Evolutionary conservation across 2,888 invertebrate genomes (phyloP), one percentile per base, ranked within the genome.

Genomic region (Malthinus seriepunctatus): DNA sequence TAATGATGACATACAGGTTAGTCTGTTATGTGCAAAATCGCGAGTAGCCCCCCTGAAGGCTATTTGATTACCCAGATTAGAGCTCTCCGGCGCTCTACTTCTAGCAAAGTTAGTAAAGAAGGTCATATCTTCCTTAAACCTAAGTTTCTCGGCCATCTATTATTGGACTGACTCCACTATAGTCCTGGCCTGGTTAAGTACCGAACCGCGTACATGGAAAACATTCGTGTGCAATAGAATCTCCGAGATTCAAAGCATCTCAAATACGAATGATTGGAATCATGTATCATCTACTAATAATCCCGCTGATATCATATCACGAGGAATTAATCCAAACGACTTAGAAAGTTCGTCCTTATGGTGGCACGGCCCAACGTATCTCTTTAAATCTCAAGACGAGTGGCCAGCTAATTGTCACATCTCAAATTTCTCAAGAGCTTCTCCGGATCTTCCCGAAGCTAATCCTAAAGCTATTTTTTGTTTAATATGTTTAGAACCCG

Each of bases 111-210:
- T 66, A 31, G 12, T 32, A 8, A 23, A 48, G 8, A 58, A 58
- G 31, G 34, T 58, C 4, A 44, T 23, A 8, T n/a, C 32, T 10
- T 12, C 11, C 2, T 10, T 55, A 10, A 37, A 47, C 7, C 9
- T 54, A n/a, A 37, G 48, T 11, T 45, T 63, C 14, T 8, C 48
- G 23, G 8, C 31, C 9, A 12, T 11, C 38, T 34, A 15, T 9
- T 49, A 58, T 32, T 66, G 62, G 60, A 37, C 63, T 7, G 65
- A 65, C 35, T 66, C 60, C 10, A 46, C 44, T 35, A 62, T 64
- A 33, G 34, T 33, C n/a, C 52, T 64, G 32, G 12, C 33, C 42
- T 66, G 66, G 65, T 12, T 65, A 23, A 34, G 33, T 1, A 33
- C 14, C 5, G 35, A 48, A 15, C 48, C 60, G 8, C 46, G 32